Base-by-base conservation (phyloP, 2,113 vertebrate genomes). In the Thamnaconus septentrionalis region DNA sequence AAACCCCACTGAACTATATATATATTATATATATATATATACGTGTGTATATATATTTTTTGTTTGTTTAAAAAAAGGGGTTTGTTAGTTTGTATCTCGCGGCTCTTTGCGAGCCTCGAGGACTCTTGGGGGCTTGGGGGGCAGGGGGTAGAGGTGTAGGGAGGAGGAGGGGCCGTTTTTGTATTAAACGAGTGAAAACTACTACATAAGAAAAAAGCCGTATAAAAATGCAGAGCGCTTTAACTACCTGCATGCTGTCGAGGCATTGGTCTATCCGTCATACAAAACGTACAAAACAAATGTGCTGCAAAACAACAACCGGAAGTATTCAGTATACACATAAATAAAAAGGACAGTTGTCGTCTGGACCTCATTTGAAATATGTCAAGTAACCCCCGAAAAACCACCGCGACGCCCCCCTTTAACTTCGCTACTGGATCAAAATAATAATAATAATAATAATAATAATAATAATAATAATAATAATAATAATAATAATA, bases 281-380 rank as follows among this genome's bases (percentile, higher is more conserved):
- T 83, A 90, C 82, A 92, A 93, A 93, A 93, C 79, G 84, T 92
- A 93, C 87, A 92, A 90, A 91, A 87, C 10, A 89, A 89, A 91
- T 69, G 90, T 87, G 82, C 78, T 85, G 78, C 81, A 50, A 87
- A 85, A 86, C 80, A 85, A 87, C 84, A 81, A 88, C 78, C 18
- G 18, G 18, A 31, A 85, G 88, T 76, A 76, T 86, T 72, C 73
- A 74, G 80, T 73, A 79, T 68, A 81, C 73, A 79, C 73, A 56
- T 83, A 90, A 89, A 89, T 87, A 92, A 94, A 90, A 91, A 90
- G 85, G 90, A 94, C 91, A 87, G 88, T 89, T 84, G 90, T 89
- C 90, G 84, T 55, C 73, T 31, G 74, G 91, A 92, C 89, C 69
- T 75, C 52, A 56, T 31, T 64, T 55, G 53, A 83, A 73, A 71